A percentile compares a stretch with the other conserved stretches of the same genome.
These are phyloP conservation scores for Sylvilagus floridanus DNA, from an alignment of 2,797 vertebrate species.

Conservation along the genomic window DNA sequence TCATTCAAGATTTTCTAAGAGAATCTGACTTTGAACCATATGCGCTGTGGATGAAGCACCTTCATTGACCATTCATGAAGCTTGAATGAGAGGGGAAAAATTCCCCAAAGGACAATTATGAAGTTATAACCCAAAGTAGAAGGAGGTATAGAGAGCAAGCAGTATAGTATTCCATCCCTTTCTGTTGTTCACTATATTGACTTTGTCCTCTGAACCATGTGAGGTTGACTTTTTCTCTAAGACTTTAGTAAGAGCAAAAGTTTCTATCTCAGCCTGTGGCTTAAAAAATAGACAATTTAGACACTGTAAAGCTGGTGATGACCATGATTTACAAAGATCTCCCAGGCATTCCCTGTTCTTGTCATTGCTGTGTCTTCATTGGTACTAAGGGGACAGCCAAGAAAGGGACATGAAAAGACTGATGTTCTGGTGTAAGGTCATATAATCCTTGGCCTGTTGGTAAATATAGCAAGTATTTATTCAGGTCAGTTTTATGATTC, in stretches of 20 bases:
- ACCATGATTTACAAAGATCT: neutral
- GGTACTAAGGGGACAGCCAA: neutral
- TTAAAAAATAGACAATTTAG: neutral
- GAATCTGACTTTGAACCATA: neutral
- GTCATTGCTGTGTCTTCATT: neutral
- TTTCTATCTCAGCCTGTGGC: neutral
- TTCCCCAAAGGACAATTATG: neutral
- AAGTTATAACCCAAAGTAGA: neutral
- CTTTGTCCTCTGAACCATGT: neutral
- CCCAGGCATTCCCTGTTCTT: neutral
- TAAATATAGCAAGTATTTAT: neutral
- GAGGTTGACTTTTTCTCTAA: conserved; percentile 3
- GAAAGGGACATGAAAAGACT: neutral
- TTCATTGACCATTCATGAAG: neutral
- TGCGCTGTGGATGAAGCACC: neutral
- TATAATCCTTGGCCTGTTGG: neutral
- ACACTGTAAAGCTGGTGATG: neutral
- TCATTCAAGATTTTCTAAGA: conserved; percentile 7
- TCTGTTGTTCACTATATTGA: neutral
- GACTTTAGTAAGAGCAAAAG: conserved; percentile 1
- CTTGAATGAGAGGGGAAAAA: neutral
- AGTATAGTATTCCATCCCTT: neutral
- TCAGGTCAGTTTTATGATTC: conserved; percentile 7
- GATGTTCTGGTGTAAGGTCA: neutral
- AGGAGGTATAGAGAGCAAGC: neutral